phyloP scores from a whole-genome alignment of 2,888 invertebrate genomes.

The Pristionchus maxplancki region DNA sequence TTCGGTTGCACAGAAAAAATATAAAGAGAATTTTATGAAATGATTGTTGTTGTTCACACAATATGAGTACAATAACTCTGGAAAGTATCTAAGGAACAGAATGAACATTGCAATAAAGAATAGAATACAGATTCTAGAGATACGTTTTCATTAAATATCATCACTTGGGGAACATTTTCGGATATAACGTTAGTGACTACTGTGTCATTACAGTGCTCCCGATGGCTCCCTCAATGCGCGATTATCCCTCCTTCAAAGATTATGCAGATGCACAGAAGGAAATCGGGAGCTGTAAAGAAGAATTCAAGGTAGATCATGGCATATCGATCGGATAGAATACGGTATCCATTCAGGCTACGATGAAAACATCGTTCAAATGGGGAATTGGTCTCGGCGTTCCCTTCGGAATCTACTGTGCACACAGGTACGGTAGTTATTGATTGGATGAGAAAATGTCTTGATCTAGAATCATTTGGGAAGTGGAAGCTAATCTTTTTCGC shows the following conservation, averaged over 20 bases:
- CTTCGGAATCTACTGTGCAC: slow-evolving; percentile 67
- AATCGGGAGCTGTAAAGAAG: slow-evolving; percentile 65
- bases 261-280: slow-evolving; percentile 68
- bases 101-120: neutral
- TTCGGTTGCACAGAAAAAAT: slow-evolving; percentile 17
- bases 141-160: too few relatives aligned
- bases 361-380: slow-evolving; percentile 53
- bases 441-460: too few relatives aligned
- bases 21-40: slow-evolving; percentile 20
- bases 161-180: neutral
- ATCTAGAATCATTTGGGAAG: too few relatives aligned
- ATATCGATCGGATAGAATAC: neutral
- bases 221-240: slow-evolving; percentile 55
- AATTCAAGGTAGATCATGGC: slow-evolving; percentile 55
- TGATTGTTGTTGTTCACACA: neutral
- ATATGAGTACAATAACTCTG: slow-evolving; percentile 1
- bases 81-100: neutral
- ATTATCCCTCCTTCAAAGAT: slow-evolving; percentile 64
- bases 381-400: slow-evolving; percentile 66
- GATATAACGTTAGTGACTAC: neutral
- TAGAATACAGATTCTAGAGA: too few relatives aligned
- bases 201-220: neutral
- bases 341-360: slow-evolving; percentile 49
- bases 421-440: slow-evolving; percentile 54
- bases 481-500: too few relatives aligned